phyloP scores from a whole-genome alignment of 2,797 vertebrate genomes.

The Premnoplex brunnescens region DNA sequence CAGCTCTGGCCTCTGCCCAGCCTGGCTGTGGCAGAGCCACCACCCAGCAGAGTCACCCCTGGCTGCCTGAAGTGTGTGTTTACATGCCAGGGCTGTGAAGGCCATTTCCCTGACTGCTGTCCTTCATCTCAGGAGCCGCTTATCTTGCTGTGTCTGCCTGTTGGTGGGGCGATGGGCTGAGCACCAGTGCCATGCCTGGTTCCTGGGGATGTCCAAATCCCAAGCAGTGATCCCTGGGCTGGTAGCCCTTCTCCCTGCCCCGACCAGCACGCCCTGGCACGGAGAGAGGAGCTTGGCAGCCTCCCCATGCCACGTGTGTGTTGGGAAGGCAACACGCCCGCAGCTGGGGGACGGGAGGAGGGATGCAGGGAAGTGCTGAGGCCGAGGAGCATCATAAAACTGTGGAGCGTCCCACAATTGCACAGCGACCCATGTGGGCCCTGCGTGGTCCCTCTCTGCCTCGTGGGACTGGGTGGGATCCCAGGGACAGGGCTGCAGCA shows the following conservation, averaged over 20 bases:
- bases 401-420: not conserved
- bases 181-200: accelerated
- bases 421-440: accelerated
- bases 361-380: accelerated
- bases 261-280: not conserved
- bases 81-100: not conserved
- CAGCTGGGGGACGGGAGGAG: not conserved
- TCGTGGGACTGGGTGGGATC: accelerated
- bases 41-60: accelerated
- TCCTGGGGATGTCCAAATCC: not conserved
- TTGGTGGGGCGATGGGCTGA: accelerated
- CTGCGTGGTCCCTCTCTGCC: accelerated
- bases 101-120: not conserved
- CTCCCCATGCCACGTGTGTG: not conserved
- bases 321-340: not conserved
- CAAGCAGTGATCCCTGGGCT: not conserved
- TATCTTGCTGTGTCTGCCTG: conserved; percentile 6
- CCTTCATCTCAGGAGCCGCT: not conserved
- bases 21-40: not conserved
- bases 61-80: not conserved
- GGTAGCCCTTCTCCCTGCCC: not conserved
- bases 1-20: not conserved
- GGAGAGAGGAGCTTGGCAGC: not conserved
- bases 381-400: accelerated
- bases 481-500: accelerated